Evolutionary conservation across 64 coral and sea anemone species (phyloP).

Genomic region (Porites australiensis): DNA sequence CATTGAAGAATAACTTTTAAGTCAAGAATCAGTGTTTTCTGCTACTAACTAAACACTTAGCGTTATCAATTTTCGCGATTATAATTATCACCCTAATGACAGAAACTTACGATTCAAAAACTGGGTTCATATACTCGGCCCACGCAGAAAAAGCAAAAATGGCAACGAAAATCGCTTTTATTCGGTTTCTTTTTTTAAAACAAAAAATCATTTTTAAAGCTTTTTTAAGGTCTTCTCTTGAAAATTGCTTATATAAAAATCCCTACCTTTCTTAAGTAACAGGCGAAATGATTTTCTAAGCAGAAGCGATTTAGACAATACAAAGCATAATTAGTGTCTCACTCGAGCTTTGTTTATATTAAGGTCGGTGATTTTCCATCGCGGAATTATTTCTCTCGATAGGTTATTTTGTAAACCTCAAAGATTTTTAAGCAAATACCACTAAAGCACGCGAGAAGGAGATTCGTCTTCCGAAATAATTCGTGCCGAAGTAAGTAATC

Average conservation of each 20-base stretch:
- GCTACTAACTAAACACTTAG: not conserved
- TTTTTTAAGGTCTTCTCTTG: not conserved
- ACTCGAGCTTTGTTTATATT: slow-evolving; percentile 10
- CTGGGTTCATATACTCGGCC: not conserved
- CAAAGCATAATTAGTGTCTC: not conserved
- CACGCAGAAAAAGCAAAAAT: slow-evolving; percentile 8
- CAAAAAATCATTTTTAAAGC: too few species aligned
- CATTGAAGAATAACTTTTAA: not conserved
- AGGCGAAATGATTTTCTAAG: not conserved
- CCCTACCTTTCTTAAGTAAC: too few species aligned
- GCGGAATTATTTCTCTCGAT: not conserved
- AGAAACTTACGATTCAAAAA: not conserved
- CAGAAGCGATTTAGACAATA: not conserved
- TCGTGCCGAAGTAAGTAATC: not conserved
- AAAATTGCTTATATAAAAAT: not conserved
- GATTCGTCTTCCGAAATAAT: not conserved
- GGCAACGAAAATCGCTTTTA: too few species aligned
- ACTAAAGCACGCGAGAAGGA: not conserved
- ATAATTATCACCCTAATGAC: not conserved
- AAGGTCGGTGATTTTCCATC: slow-evolving; percentile 5
- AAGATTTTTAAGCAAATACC: not conserved
- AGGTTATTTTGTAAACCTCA: not conserved
- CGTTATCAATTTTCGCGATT: not conserved
- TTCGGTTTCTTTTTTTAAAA: too few species aligned
- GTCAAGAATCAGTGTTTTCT: not conserved